Percentiles rank a stretch among this genome's conserved stretches.
Conservation (phyloP, 2,888 invertebrate species). For the Mesorhabditis spiculigera region DNA sequence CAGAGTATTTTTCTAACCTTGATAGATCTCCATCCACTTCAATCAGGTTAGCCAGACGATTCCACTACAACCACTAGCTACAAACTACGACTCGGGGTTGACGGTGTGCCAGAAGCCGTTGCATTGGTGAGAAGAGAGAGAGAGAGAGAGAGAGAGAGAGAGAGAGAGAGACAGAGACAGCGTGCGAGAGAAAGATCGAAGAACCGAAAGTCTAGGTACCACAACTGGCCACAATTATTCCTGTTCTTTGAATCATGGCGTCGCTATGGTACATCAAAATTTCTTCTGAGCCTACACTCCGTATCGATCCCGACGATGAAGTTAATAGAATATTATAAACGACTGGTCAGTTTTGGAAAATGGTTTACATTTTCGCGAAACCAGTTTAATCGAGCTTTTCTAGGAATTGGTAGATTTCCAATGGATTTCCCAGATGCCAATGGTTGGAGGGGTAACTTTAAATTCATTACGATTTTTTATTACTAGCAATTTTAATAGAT, state of each 20-base stretch:
- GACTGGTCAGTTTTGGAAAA: not conserved
- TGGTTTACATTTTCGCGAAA: not conserved
- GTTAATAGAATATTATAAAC: not conserved
- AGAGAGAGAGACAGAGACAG: constrained; percentile 77
- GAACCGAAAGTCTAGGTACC: not conserved
- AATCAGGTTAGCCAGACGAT: not conserved
- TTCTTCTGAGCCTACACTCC: not conserved
- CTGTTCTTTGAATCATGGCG: not conserved
- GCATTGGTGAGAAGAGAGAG: constrained; percentile 61
- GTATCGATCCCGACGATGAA: not conserved
- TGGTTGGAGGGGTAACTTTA: not conserved
- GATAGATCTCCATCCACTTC: not conserved
- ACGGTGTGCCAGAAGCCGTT: not conserved
- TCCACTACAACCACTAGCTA: not conserved
- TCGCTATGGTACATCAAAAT: not conserved
- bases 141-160: constrained; percentile 83
- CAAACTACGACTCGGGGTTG: not conserved
- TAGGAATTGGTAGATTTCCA: not conserved
- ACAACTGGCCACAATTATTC: not conserved
- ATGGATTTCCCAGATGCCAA: not conserved
- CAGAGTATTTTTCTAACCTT: not conserved
- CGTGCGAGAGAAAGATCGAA: too few relatives aligned
- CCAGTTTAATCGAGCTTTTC: not conserved
- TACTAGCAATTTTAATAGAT: not conserved
- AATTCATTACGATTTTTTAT: not conserved